Evolutionary conservation across 2,888 invertebrate genomes (phyloP).

Genomic region (Teleiodes luculella): DNA sequence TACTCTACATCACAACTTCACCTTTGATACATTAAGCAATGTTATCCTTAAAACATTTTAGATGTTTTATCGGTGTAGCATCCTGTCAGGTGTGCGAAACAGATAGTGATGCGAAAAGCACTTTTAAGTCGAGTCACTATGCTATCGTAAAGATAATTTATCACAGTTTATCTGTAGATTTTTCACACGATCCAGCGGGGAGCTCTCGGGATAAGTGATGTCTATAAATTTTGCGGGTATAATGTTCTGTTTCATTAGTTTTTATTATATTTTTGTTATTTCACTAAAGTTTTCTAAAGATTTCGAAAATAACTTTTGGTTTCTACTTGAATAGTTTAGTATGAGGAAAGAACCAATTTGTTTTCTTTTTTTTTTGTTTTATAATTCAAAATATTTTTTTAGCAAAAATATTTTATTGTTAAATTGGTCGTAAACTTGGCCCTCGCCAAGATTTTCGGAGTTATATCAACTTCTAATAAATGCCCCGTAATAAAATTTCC

Average conservation of each 20-base stretch:
- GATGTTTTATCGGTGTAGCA: slow-evolving; percentile 10
- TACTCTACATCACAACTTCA: no score
- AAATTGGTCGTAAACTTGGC: neutral
- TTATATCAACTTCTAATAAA: neutral
- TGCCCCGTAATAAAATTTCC: slow-evolving; percentile 25
- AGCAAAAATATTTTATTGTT: neutral
- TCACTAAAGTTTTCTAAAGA: neutral
- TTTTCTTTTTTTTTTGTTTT: no score
- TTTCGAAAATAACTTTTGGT: neutral
- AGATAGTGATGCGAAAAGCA: slow-evolving; percentile 36
- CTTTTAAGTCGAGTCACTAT: slow-evolving; percentile 55
- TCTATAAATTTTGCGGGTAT: slow-evolving; percentile 35
- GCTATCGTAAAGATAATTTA: slow-evolving; percentile 63
- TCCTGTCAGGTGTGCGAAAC: slow-evolving; percentile 27
- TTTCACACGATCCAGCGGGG: slow-evolving; percentile 34
- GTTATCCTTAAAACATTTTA: no score
- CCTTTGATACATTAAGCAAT: no score
- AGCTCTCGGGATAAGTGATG: slow-evolving; percentile 14
- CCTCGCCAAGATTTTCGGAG: neutral
- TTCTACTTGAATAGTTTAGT: no score
- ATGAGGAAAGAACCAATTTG: no score
- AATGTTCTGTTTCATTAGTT: slow-evolving; percentile 1
- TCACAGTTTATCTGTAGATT: slow-evolving; percentile 60
- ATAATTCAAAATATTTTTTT: no score
- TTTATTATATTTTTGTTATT: neutral